Base-by-base conservation (phyloP, 1,140 invertebrate species). In the Aphelenchoides fujianensis region DNA sequence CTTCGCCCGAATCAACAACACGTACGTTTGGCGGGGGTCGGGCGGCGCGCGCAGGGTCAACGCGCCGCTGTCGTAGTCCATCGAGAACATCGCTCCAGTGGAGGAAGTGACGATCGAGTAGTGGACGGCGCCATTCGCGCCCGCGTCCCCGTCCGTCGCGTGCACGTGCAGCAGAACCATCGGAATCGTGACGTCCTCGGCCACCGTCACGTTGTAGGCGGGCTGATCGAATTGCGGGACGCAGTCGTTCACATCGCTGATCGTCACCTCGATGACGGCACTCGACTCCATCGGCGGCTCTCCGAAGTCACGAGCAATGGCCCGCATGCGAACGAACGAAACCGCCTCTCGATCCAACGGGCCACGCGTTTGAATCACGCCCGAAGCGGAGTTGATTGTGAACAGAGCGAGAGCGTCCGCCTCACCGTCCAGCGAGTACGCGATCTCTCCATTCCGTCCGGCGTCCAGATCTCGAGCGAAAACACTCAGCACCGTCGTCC, bases 111-210 rank as follows among this genome's bases (percentile, higher is more conserved):
- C 73, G 70, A 87, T 73, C 5, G 70, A 77, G 78, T 87, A 87
- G 28, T 84, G 82, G 9, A 83, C 83, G 68, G 89, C 86, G 0
- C 93, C 93, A 86, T 98, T 97, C 1, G 92, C 86, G 16, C 93
- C 93, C 12, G 91, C 89, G 85, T 98, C 96, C 5, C 89, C 89
- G 85, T 98, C 95, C 0, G 89, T 90, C 0, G 95, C 95, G 9
- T 89, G 88, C 2, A 98, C 89, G 85, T 92, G 90, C 0, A 92
- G 87, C 7, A 97, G 91, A 28, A 91, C 91, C 0, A 86, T 86
- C 71, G 94, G 94, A 72, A 92, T 89, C 61, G 92, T 86, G 28
- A 92, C 93, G 86, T 96, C 93, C 86, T 98, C 96, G 48, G 90
- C 87, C 3, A 98, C 90, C 19, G 89, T 90, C 0, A 92, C 85